Evolutionary conservation across 2,113 vertebrate genomes (phyloP).

Genomic region (Motacilla alba): DNA sequence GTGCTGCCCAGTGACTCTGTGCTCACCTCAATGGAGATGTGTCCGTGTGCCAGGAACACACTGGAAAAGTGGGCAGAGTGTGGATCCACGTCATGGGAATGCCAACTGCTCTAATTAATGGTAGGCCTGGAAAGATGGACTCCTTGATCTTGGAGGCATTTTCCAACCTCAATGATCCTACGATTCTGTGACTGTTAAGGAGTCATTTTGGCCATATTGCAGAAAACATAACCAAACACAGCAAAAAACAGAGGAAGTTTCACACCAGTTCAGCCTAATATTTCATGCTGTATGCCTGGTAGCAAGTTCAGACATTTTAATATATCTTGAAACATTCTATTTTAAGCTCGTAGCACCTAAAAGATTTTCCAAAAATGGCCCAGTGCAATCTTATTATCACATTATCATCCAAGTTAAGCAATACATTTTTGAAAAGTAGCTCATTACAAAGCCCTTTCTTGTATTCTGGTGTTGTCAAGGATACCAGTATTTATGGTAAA

Average conservation of each 20-base stretch:
- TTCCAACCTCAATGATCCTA: background rate
- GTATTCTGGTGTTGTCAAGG: background rate
- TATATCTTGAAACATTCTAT: background rate
- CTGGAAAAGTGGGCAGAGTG: background rate
- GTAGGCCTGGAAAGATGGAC: background rate
- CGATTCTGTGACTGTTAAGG: background rate
- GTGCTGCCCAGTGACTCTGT: background rate
- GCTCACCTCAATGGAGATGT: background rate
- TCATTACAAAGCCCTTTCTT: conserved; percentile 10
- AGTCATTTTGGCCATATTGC: background rate
- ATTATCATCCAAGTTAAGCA: background rate
- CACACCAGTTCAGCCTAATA: background rate
- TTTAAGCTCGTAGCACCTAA: background rate
- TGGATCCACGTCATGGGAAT: background rate
- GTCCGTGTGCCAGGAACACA: background rate
- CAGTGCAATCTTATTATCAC: background rate
- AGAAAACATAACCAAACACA: background rate
- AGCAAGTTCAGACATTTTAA: background rate
- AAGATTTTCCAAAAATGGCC: background rate
- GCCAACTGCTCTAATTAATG: background rate
- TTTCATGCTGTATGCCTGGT: background rate
- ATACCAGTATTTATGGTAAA: background rate
- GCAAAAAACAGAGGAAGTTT: background rate
- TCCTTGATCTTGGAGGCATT: background rate
- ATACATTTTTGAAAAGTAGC: background rate